Base-by-base conservation (phyloP, 2,113 vertebrate genomes). In the Clarias batrachus region DNA sequence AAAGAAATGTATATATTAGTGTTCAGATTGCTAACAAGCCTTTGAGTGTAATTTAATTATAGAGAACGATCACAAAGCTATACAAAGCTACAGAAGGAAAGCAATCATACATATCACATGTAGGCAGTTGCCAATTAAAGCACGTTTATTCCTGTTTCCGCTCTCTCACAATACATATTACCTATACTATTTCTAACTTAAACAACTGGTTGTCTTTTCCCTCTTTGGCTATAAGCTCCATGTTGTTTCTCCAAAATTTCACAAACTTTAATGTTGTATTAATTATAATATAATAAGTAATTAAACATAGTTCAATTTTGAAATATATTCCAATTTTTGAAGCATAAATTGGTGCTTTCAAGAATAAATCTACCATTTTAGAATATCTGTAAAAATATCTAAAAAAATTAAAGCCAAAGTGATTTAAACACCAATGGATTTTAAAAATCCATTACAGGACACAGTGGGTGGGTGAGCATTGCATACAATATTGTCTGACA, bases 391-490 rank as follows among this genome's bases (percentile, higher is more conserved):
- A 56, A 77, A 2, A 76, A 25, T 17, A 27, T 27, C 57, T 77
- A 17, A 27, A 57, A 57, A 82, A 66, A 63, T 66, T 70, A 70
- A 80, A n/a, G 33, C 16, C 60, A 84, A 65, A 86, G 80, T 85
- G 83, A 78, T 88, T 54, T 0, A 33, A 33, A 87, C 59, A 76
- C 57, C 73, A 89, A 85, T 23, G 12, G 63, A 66, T 52, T 87
- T 33, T n/a, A 85, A 81, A 85, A 87, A 82, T 41, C 80, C 30
- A 87, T 80, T 85, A 89, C 80, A 82, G 62, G 57, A 27, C 54
- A 41, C 62, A 41, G 65, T 66, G 25, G 63, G 71, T 87, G 71
- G 59, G 33, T 41, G 48, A 83, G 21, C 17, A 81, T 54, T 0
- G 21, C 52, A 65, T 74, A 62, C 33, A n/a, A 54, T 83, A 80